A percentile compares a stretch with the other conserved stretches of the same genome.
phyloP scores from a whole-genome alignment of 2,797 vertebrate species.

The Borostomias antarcticus region DNA sequence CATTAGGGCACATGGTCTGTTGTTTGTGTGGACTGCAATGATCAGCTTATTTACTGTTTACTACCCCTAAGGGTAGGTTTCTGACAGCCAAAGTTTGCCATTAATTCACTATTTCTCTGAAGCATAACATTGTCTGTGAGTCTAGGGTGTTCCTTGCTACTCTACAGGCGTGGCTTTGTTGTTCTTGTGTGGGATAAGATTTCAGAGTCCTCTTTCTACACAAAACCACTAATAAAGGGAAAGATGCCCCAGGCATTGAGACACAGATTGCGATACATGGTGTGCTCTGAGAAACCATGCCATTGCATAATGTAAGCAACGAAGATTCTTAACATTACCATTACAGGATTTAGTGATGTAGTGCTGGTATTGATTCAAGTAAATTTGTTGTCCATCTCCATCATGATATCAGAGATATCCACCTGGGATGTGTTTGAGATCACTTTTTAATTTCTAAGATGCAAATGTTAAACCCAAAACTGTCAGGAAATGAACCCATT shows the following conservation, averaged over 20 bases:
- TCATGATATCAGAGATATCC: background rate
- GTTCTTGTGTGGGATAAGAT: slow-evolving; percentile 39
- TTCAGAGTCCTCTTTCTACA: slow-evolving; percentile 53
- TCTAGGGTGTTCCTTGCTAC: slow-evolving; percentile 26
- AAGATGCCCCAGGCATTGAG: slow-evolving; percentile 34
- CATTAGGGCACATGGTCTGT: no score
- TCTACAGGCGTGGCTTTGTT: slow-evolving; percentile 51
- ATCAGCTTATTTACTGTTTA: background rate
- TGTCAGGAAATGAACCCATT: slow-evolving; percentile 12
- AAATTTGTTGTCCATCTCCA: background rate
- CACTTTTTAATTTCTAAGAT: slow-evolving; percentile 1
- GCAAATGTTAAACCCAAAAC: background rate
- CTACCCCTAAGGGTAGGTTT: background rate
- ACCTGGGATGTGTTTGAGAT: background rate
- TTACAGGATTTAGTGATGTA: slow-evolving; percentile 28
- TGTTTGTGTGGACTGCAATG: background rate
- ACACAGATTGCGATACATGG: slow-evolving; percentile 32
- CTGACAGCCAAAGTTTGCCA: background rate
- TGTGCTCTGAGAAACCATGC: slow-evolving; percentile 21
- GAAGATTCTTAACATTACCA: slow-evolving; percentile 7
- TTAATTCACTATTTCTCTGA: background rate
- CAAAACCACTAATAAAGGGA: slow-evolving; percentile 45
- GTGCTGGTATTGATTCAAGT: slow-evolving; percentile 4
- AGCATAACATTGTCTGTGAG: background rate
- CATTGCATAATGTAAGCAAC: slow-evolving; percentile 54